Evolutionary conservation across 2,113 vertebrate species (phyloP), one percentile per base, ranked within the genome.

Genomic region (Corythaeola cristata): DNA sequence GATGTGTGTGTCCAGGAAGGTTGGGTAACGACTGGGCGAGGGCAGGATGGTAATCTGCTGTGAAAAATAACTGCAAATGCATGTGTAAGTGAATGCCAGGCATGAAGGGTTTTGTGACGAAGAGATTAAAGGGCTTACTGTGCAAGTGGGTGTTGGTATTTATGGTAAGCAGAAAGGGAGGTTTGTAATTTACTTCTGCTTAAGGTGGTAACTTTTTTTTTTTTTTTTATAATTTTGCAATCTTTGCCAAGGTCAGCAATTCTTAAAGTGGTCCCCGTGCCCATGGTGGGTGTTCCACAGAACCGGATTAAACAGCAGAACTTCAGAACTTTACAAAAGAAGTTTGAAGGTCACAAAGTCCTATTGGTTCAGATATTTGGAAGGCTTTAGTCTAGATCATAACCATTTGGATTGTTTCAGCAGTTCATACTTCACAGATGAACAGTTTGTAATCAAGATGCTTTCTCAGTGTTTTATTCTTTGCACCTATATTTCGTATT

Each of bases 111-210:
- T 92, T 95, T 75, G 87, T 91, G 81, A 93, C 4, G 6, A 91
- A 79, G 66, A 85, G 81, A 95, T 95, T 94, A 94, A 88, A 89
- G 62, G 30, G 45, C 24, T 93, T 86, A 77, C 59, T 90, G 76
- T 86, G 86, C 68, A 92, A 90, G 63, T 86, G 95, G 55, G 63
- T 91, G 88, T 77, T 90, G 79, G 75, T 90, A 77, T 93, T 94
- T 90, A 88, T 68, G 85, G 75, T 72, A 63, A 71, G 39, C 78
- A 95, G 86, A 90, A 90, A 60, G 44, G 49, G 49, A 88, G 56
- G 83, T 53, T 90, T 88, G 68, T 74, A 47, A 71, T 80, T 94
- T 91, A 85, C 58, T 93, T 94, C 90, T 83, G 47, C 80, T 67
- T 67, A 81, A 86, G 83, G 64, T 90, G 52, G 60, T 77, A 75